Evolutionary conservation across 2,888 invertebrate species (phyloP).

Genomic region (Caenorhabditis doughertyi): DNA sequence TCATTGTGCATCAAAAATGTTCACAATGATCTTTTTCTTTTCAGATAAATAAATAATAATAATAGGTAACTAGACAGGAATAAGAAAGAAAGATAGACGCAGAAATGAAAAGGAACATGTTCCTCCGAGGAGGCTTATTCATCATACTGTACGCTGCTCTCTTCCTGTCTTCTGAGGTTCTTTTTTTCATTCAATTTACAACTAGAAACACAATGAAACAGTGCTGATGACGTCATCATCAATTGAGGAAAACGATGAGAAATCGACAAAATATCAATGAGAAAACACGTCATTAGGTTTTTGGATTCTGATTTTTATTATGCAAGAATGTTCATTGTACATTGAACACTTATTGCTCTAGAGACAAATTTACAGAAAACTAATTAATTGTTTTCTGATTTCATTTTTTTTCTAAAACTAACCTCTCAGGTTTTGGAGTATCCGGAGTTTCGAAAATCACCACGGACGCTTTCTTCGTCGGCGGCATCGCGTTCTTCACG

Average conservation of each 20-base stretch:
- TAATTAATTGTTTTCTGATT: no score
- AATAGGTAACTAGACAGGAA: slow-evolving; percentile 4
- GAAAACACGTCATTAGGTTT: slow-evolving; percentile 27
- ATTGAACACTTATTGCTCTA: not conserved
- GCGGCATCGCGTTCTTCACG: slow-evolving; percentile 70
- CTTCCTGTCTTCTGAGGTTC: not conserved
- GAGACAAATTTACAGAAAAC: not conserved
- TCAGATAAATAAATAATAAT: slow-evolving; percentile 42
- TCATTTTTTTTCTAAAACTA: slow-evolving; percentile 2
- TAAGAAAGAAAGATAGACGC: slow-evolving; percentile 10
- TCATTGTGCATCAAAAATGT: slow-evolving; percentile 13
- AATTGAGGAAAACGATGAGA: slow-evolving; percentile 30
- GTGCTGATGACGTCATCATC: slow-evolving; percentile 41
- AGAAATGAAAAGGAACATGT: slow-evolving; percentile 34
- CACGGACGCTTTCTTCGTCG: slow-evolving; percentile 69
- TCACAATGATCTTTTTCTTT: slow-evolving; percentile 21
- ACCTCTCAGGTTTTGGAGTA: slow-evolving; percentile 65
- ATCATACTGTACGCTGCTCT: slow-evolving; percentile 43
- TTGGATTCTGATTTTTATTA: slow-evolving; percentile 24
- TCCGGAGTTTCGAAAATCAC: slow-evolving; percentile 72
- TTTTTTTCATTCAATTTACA: slow-evolving; percentile 32
- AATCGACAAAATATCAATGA: slow-evolving; percentile 38
- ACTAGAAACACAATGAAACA: slow-evolving; percentile 33
- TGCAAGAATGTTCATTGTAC: not conserved
- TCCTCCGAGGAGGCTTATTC: slow-evolving; percentile 38